These are phyloP conservation scores for Malurus elegans DNA, from an alignment of 2,113 vertebrate species.

Conservation along the genomic window DNA sequence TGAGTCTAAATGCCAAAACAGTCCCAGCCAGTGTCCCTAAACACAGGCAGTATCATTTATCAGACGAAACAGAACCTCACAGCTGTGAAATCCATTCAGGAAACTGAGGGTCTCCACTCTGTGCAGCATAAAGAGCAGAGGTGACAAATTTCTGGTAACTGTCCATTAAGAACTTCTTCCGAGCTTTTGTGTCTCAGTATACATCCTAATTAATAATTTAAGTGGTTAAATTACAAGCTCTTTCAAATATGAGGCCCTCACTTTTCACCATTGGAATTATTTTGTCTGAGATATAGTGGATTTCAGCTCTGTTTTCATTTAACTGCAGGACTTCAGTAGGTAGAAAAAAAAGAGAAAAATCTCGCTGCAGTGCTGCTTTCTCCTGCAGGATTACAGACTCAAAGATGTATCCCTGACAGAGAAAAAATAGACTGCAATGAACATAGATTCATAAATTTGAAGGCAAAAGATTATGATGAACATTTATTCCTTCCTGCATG, in stretches of 20 bases:
- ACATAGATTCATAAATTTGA: neutral
- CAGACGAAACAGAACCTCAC: neutral
- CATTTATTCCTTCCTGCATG: slow-evolving; percentile 7
- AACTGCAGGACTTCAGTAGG: neutral
- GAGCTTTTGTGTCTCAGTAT: neutral
- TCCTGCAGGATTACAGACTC: neutral
- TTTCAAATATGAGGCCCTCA: neutral
- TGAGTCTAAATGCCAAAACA: neutral
- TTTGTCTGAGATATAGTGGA: neutral
- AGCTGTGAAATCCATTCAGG: neutral
- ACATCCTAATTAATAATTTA: neutral
- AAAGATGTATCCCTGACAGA: neutral
- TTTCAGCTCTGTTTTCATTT: neutral
- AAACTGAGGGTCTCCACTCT: neutral
- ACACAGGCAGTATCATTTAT: neutral
- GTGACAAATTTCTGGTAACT: neutral
- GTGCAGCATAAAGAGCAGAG: neutral
- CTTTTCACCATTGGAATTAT: neutral
- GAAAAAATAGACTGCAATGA: neutral
- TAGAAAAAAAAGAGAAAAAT: neutral
- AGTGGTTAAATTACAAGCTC: neutral
- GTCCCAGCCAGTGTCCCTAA: neutral
- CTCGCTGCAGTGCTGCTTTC: neutral
- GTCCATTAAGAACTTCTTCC: neutral
- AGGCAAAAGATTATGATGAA: neutral